Percentiles rank a stretch among this genome's conserved stretches.
These are phyloP conservation scores for Phoeniculus purpureus DNA, from an alignment of 2,797 vertebrate genomes.

Conservation along the genomic window DNA sequence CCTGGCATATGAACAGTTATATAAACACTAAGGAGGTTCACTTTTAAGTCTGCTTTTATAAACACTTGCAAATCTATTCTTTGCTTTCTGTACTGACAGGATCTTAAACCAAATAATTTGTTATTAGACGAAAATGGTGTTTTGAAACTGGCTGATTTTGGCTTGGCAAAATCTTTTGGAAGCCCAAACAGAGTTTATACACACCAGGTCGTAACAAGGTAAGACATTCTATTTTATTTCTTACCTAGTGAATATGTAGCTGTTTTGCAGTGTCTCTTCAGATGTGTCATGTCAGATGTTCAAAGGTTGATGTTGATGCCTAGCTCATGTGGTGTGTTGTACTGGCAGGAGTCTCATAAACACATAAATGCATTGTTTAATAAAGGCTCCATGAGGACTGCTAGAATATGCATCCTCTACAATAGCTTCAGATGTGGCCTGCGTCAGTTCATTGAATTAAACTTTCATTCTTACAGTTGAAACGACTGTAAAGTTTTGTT, in stretches of 20 bases:
- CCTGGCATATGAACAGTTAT: background rate
- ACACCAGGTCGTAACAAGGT: slow-evolving; percentile 98
- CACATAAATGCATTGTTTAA: background rate
- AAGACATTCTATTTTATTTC: background rate
- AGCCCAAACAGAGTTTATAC: slow-evolving; percentile 96
- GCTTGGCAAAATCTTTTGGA: slow-evolving; percentile 95
- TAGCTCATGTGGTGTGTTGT: background rate
- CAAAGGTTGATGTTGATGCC: background rate
- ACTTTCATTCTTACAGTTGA: background rate
- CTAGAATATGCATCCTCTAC: background rate
- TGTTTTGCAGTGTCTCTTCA: background rate
- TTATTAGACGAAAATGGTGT: slow-evolving; percentile 92
- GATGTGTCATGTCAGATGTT: background rate
- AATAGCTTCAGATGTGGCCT: background rate
- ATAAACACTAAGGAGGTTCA: background rate
- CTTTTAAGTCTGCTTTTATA: background rate
- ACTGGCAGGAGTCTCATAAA: background rate
- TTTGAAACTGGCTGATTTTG: slow-evolving; percentile 97
- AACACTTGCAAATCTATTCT: background rate
- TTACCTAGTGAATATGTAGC: background rate
- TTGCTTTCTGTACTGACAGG: slow-evolving; percentile 75
- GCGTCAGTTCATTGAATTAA: background rate
- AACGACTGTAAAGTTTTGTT: background rate
- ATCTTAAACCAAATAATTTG: slow-evolving; percentile 98
- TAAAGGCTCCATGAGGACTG: background rate